These are phyloP conservation scores for Zeugodacus cucurbitae DNA, from an alignment of 1,140 invertebrate species.

Conservation along the genomic window DNA sequence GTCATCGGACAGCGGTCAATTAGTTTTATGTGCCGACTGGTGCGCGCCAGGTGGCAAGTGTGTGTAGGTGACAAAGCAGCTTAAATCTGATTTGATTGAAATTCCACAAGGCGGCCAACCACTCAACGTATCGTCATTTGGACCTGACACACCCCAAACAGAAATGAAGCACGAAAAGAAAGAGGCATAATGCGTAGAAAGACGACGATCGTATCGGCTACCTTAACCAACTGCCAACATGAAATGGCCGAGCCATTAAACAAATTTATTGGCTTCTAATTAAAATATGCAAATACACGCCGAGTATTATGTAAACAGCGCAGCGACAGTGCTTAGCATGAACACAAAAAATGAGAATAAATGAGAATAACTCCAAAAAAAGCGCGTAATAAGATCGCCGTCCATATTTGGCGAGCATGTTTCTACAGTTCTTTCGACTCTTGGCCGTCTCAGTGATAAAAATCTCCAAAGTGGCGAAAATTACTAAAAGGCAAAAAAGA, in stretches of 20 bases:
- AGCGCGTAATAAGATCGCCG: not conserved
- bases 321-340: not conserved
- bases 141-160: not conserved
- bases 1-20: not conserved
- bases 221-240: not conserved
- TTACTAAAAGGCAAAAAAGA: not conserved
- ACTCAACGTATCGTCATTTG: not conserved
- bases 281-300: slow-evolving; percentile 11
- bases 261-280: slow-evolving; percentile 24
- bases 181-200: not conserved
- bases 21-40: not conserved
- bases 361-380: not conserved
- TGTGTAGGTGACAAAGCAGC: not conserved
- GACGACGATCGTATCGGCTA: not conserved
- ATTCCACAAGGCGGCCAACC: not conserved
- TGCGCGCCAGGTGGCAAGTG: not conserved
- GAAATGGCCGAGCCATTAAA: not conserved
- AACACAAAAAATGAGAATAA: not conserved
- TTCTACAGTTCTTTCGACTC: not conserved
- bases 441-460: not conserved
- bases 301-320: not conserved
- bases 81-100: not conserved
- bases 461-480: slow-evolving; percentile 26
- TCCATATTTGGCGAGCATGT: not conserved
- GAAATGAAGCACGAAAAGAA: not conserved